Base-by-base conservation (phyloP, 30 jellyfish, hydroid and myxozoan species). In the Cassiopea andromeda region DNA sequence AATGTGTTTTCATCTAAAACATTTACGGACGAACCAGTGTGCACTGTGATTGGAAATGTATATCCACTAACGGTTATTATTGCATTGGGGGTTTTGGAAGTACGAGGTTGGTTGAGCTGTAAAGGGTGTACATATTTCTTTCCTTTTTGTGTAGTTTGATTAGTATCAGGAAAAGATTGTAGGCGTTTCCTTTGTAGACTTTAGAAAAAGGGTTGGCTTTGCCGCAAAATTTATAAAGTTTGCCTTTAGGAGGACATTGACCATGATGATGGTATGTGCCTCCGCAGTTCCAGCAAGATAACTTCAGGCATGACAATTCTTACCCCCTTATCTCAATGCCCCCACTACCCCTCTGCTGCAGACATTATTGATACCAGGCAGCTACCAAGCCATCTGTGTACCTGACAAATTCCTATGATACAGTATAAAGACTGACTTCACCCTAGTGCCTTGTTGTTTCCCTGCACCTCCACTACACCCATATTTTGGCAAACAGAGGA, bases 161-260 rank as follows among this genome's bases (percentile, higher is more conserved):
- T 43, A 6, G n/a, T 78, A 18, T 47, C 87, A 18, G 8, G 16
- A 75, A 44, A 19, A 54, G 7, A 16, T 18, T 50, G 45, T 6
- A 18, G 47, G 44, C 82, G 6, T 78, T 78, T 78, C 49, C 81
- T 1, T 48, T 78, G 44, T 76, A 78, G 48, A 44, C 54, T 48
- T 78, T 78, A 12, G 87, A 47, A 48, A 78, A 78, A 46, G 49
- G 83, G 83, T 78, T 78, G 48, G 8, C 5, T 78, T 78, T 78
- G 9, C 87, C 87, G 58, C 87, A 78, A 46, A 47, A 47, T 75
- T 50, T 58, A 64, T 76, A 78, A 16, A 47, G 46, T 59, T 78
- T 78, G 13, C 87, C 87, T 48, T 46, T 78, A 47, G 87, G 77
- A 44, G 87, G 87, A 43, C 87, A 78, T 13, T 4, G 9, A 14